Base-by-base conservation (phyloP, 2,888 invertebrate genomes). In the Lumbricus terrestris region DNA sequence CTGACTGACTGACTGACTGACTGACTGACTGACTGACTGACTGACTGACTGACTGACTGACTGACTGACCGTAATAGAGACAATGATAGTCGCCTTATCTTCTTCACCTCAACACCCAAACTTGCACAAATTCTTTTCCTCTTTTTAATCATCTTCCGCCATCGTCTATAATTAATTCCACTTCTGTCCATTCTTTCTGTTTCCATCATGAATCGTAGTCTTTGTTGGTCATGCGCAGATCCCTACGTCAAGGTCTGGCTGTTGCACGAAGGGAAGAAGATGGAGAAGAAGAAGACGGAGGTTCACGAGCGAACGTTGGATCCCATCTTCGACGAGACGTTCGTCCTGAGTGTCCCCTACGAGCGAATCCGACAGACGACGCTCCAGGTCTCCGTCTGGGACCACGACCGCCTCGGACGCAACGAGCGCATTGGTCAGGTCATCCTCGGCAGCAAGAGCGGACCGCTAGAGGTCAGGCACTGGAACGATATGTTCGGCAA, bases 401-500 rank as follows among this genome's bases (percentile, higher is more conserved):
- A 98, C 95, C 98, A 98, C 95, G 98, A 98, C 95, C 98, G 98
- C 95, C 97, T 98, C 93, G 98, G 98, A 89, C 96, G 98, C 94
- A 98, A 98, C 95, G 96, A 98, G 93, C 96, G 98, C 93, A 98
- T 98, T 94, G 98, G 98, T 97, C 95, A 96, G 96, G 92, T 94
- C 37, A 91, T 94, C 90, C 93, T 94, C 92, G 94, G 94, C 89
- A 93, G 93, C 92, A 96, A 96, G 29, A 98, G 98, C 90, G 98
- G 98, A 1, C 98, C 98, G 35, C 97, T 97, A 90, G 98, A 98
- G 95, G 98, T 98, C 69, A 98, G 98, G 95, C 98, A 98, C 95
- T 98, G 98, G 98, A 98, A 98, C 94, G 98, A 98, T 94, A 98
- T 98, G 98, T 98, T 98, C 93, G 97, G 98, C 92, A 98, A 98